Evolutionary conservation across 1,140 invertebrate genomes (phyloP).

Genomic region (Teleopsis dalmanni): DNA sequence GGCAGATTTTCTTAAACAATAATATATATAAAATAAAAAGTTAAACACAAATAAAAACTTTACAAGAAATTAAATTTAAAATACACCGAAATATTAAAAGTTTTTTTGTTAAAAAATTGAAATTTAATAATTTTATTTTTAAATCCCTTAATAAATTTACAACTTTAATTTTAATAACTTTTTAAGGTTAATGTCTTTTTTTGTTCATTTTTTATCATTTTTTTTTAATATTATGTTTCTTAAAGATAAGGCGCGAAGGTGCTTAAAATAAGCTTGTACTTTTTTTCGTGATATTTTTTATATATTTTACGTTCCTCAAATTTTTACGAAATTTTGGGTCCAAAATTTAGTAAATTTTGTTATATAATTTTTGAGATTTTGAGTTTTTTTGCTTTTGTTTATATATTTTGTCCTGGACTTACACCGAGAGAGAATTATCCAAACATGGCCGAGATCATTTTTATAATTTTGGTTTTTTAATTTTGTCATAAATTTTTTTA

Average conservation of each 20-base stretch:
- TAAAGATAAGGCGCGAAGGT: slow-evolving; percentile 65
- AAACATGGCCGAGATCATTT: slow-evolving; percentile 43
- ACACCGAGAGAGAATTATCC: slow-evolving; percentile 45
- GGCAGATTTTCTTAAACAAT: slow-evolving; percentile 54
- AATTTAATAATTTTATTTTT: slow-evolving; percentile 27
- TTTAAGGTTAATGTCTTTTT: slow-evolving; percentile 23
- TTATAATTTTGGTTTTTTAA: slow-evolving; percentile 26
- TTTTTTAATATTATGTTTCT: slow-evolving; percentile 46
- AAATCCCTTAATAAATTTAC: slow-evolving; percentile 18
- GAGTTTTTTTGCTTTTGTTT: slow-evolving; percentile 11
- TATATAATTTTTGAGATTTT: slow-evolving; percentile 18
- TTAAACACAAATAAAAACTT: too few species aligned
- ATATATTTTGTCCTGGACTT: slow-evolving; percentile 38
- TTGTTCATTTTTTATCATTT: slow-evolving; percentile 21
- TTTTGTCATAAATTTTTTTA: slow-evolving; percentile 11
- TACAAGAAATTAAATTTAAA: too few species aligned
- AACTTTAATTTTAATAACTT: slow-evolving; percentile 20
- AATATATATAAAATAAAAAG: neutral
- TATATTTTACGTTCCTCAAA: slow-evolving; percentile 19
- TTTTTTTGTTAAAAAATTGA: slow-evolving; percentile 15
- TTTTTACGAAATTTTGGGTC: slow-evolving; percentile 12
- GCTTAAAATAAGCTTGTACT: slow-evolving; percentile 66
- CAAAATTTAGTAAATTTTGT: slow-evolving; percentile 23
- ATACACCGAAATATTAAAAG: too few species aligned
- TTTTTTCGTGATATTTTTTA: slow-evolving; percentile 55